phyloP scores from a whole-genome alignment of 2,888 invertebrate genomes.

The Tillus elongatus region DNA sequence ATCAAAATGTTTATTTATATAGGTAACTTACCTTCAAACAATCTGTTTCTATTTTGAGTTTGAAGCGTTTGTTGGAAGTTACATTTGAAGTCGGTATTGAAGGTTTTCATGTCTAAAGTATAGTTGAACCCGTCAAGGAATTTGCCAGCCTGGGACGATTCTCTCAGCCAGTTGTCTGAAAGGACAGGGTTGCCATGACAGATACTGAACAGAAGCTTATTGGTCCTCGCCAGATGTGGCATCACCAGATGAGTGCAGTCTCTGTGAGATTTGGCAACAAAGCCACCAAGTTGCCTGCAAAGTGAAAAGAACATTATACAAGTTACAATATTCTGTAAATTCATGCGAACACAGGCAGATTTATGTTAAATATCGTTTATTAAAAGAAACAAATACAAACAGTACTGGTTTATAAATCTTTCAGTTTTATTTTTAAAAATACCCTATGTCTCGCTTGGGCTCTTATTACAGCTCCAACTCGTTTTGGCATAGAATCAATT shows the following conservation, averaged over 20 bases:
- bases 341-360: too few species aligned
- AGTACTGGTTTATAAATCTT: too few species aligned
- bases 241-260: conserved; percentile 88
- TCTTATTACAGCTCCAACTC: too few species aligned
- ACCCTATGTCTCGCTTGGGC: too few species aligned
- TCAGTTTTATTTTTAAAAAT: too few species aligned
- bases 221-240: conserved; percentile 69
- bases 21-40: conserved; percentile 71
- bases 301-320: conserved; percentile 7
- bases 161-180: conserved; percentile 74
- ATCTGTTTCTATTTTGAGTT: conserved; percentile 56
- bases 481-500: too few species aligned
- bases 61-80: conserved; percentile 69
- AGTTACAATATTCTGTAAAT: too few species aligned
- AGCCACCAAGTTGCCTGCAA: conserved; percentile 70
- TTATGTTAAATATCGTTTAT: too few species aligned
- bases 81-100: conserved; percentile 72
- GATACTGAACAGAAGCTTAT: conserved; percentile 78
- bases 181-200: conserved; percentile 74
- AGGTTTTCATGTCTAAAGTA: conserved; percentile 64
- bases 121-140: conserved; percentile 75
- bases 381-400: too few species aligned
- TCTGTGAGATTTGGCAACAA: conserved; percentile 60
- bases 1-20: too few species aligned
- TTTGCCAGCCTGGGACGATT: conserved; percentile 68